Evolutionary conservation across 23 tunicate genomes (phyloP).

Genomic region (Aplidium turbinatum): DNA sequence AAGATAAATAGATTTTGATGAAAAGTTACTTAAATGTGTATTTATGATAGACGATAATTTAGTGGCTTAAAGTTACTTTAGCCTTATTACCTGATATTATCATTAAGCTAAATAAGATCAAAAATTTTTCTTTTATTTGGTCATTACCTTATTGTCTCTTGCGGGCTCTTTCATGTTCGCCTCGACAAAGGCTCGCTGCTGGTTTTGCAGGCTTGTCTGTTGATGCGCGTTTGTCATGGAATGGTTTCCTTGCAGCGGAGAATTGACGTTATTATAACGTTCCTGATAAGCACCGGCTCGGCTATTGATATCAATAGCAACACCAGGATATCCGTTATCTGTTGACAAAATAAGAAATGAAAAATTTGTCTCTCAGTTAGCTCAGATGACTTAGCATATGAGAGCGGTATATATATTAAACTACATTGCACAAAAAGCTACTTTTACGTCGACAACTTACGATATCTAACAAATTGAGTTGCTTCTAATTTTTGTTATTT

Average conservation of each 20-base stretch:
- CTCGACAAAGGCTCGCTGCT: background rate
- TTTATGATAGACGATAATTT: too few relatives aligned
- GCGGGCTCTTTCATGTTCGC: background rate
- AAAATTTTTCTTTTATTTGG: background rate
- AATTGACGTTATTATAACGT: background rate
- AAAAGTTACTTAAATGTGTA: too few relatives aligned
- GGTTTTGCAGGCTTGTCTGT: background rate
- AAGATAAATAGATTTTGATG: too few relatives aligned
- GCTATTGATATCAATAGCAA: background rate
- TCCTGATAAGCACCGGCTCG: background rate
- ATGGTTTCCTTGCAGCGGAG: conserved; percentile 5
- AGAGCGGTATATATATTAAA: too few relatives aligned
- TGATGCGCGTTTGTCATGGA: background rate
- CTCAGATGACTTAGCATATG: too few relatives aligned
- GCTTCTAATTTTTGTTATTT: too few relatives aligned
- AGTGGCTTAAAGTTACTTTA: too few relatives aligned
- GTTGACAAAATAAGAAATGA: background rate
- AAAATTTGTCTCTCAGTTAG: background rate
- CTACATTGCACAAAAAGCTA: too few relatives aligned
- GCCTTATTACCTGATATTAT: too few relatives aligned
- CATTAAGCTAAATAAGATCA: too few relatives aligned
- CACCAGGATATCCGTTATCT: conserved; percentile 17
- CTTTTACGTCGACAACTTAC: too few relatives aligned
- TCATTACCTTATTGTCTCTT: background rate
- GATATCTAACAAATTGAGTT: too few relatives aligned